Conservation (phyloP, 2,888 invertebrate species). For the Dexiosoma caninum region DNA sequence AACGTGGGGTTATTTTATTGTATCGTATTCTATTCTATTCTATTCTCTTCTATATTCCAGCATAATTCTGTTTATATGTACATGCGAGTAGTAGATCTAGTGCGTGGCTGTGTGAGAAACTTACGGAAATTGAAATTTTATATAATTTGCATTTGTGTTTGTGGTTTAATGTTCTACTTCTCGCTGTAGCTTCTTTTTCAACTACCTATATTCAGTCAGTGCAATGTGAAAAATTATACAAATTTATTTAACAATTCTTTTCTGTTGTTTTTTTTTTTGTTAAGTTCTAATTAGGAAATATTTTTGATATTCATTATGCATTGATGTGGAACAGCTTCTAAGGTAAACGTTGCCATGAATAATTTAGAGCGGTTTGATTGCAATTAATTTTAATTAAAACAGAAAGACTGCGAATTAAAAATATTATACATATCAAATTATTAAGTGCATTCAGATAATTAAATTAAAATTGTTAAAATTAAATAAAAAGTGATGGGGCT, state of each 20-base stretch:
- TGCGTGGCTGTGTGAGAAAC: slow-evolving; percentile 4
- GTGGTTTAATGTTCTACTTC: slow-evolving; percentile 43
- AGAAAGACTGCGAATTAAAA: too few species aligned
- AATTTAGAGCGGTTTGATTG: not conserved
- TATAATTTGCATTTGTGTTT: slow-evolving; percentile 55
- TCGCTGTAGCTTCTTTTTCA: not conserved
- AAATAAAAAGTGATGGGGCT: too few species aligned
- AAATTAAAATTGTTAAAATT: too few species aligned
- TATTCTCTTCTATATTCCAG: too few species aligned
- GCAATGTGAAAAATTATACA: slow-evolving; percentile 51
- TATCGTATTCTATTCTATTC: not conserved
- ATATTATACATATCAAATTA: too few species aligned
- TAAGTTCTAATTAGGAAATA: slow-evolving; percentile 37
- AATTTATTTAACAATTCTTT: slow-evolving; percentile 41
- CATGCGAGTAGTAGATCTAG: not conserved
- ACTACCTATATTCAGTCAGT: slow-evolving; percentile 9
- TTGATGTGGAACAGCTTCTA: slow-evolving; percentile 21
- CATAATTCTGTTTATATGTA: not conserved
- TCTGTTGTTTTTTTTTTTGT: too few species aligned
- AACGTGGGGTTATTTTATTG: slow-evolving; percentile 51
- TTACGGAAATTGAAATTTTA: slow-evolving; percentile 61
- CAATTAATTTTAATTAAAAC: not conserved
- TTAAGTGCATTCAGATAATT: too few species aligned
- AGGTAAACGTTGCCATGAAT: not conserved
- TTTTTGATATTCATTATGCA: slow-evolving; percentile 16